Evolutionary conservation across 2,113 vertebrate genomes (phyloP), one percentile per base, ranked within the genome.

Genomic region (Micromys minutus): DNA sequence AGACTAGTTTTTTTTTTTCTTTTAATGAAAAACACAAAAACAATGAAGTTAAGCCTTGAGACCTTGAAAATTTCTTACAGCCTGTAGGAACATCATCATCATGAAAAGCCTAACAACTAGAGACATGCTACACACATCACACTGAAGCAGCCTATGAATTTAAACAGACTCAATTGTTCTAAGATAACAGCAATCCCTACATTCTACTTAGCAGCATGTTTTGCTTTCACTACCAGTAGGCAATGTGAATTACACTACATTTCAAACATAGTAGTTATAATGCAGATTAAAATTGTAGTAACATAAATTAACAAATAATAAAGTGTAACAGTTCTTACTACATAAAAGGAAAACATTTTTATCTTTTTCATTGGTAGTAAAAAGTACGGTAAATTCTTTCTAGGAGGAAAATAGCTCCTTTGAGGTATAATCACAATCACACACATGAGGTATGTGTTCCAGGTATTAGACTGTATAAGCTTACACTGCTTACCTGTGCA

Each of bases 381-480:
- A 90, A 94, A 63, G 21, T 81, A 74, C 39, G 11, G 91, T 75
- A 29, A 81, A 95, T 91, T 83, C 50, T 89, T 83, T 67, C 95
- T 47, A 79, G 22, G 34, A 87, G 39, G 31, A 5, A n/a, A 67
- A 36, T 8, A 94, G 6, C 29, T 86, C 39, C n/a, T 83, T 61
- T 83, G n/a, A 83, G 57, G 55, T 61, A 61, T 15, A 59, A 29
- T 50, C 29, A 69, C 26, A 80, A 86, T 42, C 65, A 83, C 76
- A 93, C 77, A 61, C 4, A 77, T 34, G 63, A 86, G 26, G 26
- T n/a, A n/a, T n/a, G n/a, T 88, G 83, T 67, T 61, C 31, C 67
- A 87, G 21, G 7, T 79, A 9, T 85, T 79, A 80, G 31, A 26
- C 34, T n/a, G 8, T n/a, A 13, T 5, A 63, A 29, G 5, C 55